phyloP scores from a whole-genome alignment of 2,113 vertebrate species.

The Elanoides forficatus region DNA sequence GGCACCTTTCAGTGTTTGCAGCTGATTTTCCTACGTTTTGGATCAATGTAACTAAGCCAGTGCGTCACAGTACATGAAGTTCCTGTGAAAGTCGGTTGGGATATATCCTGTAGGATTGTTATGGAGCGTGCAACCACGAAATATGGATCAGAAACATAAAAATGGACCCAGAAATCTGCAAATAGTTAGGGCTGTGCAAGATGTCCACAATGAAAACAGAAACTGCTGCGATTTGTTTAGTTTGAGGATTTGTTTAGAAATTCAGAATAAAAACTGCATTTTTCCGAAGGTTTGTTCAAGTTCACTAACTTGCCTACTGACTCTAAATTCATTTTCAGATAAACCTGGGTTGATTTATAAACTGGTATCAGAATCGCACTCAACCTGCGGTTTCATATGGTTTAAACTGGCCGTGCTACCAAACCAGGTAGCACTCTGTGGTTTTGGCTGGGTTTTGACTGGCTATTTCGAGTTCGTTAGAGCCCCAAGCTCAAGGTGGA shows the following conservation, averaged over 20 bases:
- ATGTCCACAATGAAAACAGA: background rate
- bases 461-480: background rate
- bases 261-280: background rate
- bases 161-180: background rate
- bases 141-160: background rate
- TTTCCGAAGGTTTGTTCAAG: background rate
- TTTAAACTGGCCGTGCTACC: background rate
- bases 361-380: background rate
- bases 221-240: background rate
- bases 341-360: background rate
- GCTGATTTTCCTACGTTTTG: background rate
- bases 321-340: background rate
- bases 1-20: background rate
- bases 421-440: background rate
- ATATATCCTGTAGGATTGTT: background rate
- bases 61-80: background rate
- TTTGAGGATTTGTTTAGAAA: background rate
- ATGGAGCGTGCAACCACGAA: background rate
- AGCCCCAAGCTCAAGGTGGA: background rate
- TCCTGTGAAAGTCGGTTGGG: background rate
- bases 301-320: background rate
- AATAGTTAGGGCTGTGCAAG: background rate
- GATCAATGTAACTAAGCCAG: background rate
- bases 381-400: rapidly evolving
- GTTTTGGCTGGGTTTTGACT: background rate